Conservation (phyloP, 2,888 invertebrate genomes). For the Sepiola atlantica region DNA sequence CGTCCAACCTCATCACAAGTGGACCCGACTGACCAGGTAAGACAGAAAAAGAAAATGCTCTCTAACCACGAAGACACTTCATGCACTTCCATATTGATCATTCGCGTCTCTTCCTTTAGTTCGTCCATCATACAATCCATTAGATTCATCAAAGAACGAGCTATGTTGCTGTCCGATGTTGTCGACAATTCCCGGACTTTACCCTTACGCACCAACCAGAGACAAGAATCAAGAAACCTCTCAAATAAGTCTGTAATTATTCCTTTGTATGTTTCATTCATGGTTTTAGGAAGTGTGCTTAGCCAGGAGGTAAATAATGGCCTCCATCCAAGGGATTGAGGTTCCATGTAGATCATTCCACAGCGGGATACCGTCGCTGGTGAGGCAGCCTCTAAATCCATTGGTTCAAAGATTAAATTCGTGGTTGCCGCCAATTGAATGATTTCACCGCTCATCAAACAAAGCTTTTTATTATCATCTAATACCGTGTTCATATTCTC, state of each 20-base stretch:
- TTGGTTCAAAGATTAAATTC: constrained; percentile 92
- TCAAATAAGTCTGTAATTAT: constrained; percentile 75
- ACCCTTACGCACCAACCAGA: constrained; percentile 83
- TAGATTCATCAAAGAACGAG: constrained; percentile 81
- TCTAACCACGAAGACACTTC: constrained; percentile 75
- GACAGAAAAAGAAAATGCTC: constrained; percentile 75
- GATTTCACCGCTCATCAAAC: constrained; percentile 71
- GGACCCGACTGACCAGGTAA: constrained; percentile 89
- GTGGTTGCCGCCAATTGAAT: constrained; percentile 90
- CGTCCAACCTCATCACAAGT: constrained; percentile 83
- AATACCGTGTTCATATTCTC: constrained; percentile 72
- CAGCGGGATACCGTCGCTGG: constrained; percentile 92
- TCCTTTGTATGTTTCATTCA: constrained; percentile 78
- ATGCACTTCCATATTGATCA: constrained; percentile 80
- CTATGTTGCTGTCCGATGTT: constrained; percentile 76
- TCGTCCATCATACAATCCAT: constrained; percentile 85
- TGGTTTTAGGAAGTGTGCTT: constrained; percentile 77
- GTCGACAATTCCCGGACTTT: constrained; percentile 64
- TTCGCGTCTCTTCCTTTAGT: constrained; percentile 58
- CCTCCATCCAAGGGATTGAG: constrained; percentile 85
- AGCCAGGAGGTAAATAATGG: constrained; percentile 88
- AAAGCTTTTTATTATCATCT: constrained; percentile 48
- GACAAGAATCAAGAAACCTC: constrained; percentile 85
- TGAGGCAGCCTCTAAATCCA: constrained; percentile 85
- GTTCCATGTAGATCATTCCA: constrained; percentile 94